Percentiles rank a stretch among this genome's conserved stretches.
Conservation (phyloP, 2,797 vertebrate genomes). For the Cuniculus paca region DNA sequence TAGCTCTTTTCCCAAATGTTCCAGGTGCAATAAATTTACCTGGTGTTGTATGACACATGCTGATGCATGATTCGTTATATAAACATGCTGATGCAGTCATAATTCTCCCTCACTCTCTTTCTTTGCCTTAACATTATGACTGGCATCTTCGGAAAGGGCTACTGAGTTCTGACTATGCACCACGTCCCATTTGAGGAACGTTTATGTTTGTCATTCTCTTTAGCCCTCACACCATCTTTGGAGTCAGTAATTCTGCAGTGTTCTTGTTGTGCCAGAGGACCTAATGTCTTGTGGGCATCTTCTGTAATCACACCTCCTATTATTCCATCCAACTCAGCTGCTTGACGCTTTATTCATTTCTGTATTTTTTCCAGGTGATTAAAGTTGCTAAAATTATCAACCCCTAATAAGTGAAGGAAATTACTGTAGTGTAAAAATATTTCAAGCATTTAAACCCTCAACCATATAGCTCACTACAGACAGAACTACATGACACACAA, state of each 20-base stretch:
- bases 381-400: conserved; percentile 31
- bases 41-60: background rate
- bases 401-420: background rate
- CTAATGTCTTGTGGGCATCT: background rate
- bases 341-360: background rate
- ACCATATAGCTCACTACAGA: background rate
- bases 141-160: background rate
- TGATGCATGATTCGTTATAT: background rate
- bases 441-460: conserved; percentile 36
- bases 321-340: background rate
- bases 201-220: background rate
- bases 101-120: background rate
- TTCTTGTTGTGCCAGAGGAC: background rate
- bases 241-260: background rate
- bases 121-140: background rate
- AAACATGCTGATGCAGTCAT: background rate
- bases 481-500: background rate
- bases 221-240: background rate
- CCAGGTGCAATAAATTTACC: background rate
- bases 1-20: background rate
- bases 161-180: background rate
- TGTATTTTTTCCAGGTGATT: background rate
- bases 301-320: background rate
- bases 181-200: background rate
- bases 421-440: background rate